These are phyloP conservation scores for Sepiola atlantica DNA, from an alignment of 2,888 invertebrate species.

Conservation along the genomic window DNA sequence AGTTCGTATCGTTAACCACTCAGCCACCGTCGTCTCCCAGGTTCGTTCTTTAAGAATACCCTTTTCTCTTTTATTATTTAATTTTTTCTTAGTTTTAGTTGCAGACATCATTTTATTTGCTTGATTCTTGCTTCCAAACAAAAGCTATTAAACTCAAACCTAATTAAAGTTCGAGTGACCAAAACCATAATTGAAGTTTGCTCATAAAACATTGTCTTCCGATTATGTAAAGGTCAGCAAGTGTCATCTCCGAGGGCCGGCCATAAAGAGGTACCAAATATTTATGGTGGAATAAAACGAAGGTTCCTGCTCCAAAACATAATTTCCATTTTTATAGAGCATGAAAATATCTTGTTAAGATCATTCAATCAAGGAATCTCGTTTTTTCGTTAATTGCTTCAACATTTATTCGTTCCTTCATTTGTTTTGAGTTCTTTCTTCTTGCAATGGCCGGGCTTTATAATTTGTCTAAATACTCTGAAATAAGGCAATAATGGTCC, in stretches of 20 bases:
- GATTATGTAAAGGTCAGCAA: not conserved
- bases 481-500: not conserved
- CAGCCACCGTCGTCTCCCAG: too few species aligned
- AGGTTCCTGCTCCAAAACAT: not conserved
- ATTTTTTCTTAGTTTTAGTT: not conserved
- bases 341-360: not conserved
- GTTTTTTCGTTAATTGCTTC: not conserved
- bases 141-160: not conserved
- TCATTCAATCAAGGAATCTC: not conserved
- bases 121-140: not conserved
- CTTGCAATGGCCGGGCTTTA: not conserved
- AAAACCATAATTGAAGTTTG: not conserved
- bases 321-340: slow-evolving; percentile 11
- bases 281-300: not conserved
- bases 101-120: not conserved
- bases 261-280: not conserved
- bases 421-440: not conserved
- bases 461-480: not conserved
- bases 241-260: not conserved
- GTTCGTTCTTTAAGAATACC: too few species aligned
- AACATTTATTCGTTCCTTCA: not conserved
- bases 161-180: slow-evolving; percentile 7
- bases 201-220: not conserved
- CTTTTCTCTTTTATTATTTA: not conserved
- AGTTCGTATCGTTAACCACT: too few species aligned